phyloP scores from a whole-genome alignment of 2,888 invertebrate species.

The Ectobius pallidus region DNA sequence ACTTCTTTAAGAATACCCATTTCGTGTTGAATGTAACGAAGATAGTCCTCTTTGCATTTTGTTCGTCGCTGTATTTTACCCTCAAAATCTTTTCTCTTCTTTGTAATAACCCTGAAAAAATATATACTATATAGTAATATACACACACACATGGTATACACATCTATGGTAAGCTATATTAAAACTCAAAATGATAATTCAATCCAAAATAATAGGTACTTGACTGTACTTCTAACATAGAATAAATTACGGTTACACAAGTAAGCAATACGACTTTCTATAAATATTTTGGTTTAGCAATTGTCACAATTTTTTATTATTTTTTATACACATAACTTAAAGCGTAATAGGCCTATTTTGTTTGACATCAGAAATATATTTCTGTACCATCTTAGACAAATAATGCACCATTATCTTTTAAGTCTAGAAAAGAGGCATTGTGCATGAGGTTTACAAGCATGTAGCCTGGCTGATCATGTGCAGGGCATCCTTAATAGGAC shows the following conservation, averaged over 20 bases:
- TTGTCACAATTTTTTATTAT: too few relatives aligned
- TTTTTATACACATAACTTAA: too few relatives aligned
- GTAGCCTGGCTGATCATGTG: too few relatives aligned
- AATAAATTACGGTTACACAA: background rate
- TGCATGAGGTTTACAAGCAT: too few relatives aligned
- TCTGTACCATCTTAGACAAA: too few relatives aligned
- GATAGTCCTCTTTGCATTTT: slow-evolving; percentile 73
- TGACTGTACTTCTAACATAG: background rate
- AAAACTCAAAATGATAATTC: background rate
- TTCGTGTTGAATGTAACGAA: slow-evolving; percentile 74
- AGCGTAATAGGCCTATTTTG: too few relatives aligned
- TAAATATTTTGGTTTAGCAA: too few relatives aligned
- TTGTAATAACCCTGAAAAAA: slow-evolving; percentile 66
- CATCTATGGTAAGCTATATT: background rate
- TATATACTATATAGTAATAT: slow-evolving; percentile 13
- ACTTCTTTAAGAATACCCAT: slow-evolving; percentile 70
- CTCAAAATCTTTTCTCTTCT: slow-evolving; percentile 73
- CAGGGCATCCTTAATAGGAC: too few relatives aligned
- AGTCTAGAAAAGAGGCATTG: too few relatives aligned
- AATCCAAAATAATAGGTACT: background rate
- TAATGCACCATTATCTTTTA: too few relatives aligned
- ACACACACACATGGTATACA: background rate
- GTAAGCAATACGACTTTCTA: background rate
- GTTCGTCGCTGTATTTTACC: slow-evolving; percentile 71
- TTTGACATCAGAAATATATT: too few relatives aligned